Conservation (phyloP, 2,888 invertebrate genomes). For the Pemphredon lugubris region DNA sequence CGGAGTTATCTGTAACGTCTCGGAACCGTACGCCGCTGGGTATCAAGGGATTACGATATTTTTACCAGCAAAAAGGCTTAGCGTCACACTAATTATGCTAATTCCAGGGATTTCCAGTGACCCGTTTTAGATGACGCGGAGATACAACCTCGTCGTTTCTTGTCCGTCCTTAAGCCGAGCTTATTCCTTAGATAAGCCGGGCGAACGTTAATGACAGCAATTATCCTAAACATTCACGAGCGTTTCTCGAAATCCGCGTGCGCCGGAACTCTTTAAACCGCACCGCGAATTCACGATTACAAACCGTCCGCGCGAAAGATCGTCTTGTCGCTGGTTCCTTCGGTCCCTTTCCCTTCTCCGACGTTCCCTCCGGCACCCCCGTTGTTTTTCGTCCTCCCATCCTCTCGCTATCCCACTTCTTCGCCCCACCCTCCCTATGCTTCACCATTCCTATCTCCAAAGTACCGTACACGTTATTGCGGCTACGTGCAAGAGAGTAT, state of each 20-base stretch:
- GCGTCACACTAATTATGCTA: constrained; percentile 62
- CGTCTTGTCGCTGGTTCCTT: background rate
- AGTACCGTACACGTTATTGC: constrained; percentile 20
- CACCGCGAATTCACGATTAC: constrained; percentile 47
- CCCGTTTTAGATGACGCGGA: constrained; percentile 37
- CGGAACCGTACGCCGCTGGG: background rate
- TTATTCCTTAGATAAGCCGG: constrained; percentile 61
- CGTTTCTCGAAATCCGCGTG: constrained; percentile 38
- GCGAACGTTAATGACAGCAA: constrained; percentile 58
- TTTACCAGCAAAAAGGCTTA: constrained; percentile 28
- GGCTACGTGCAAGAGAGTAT: constrained; percentile 16
- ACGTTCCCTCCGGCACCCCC: too few relatives aligned
- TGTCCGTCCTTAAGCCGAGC: constrained; percentile 32
- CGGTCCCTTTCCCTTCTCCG: background rate
- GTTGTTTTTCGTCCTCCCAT: background rate
- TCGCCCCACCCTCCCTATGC: background rate
- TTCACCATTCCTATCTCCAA: too few relatives aligned
- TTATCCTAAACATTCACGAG: constrained; percentile 62
- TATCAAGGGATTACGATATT: constrained; percentile 35
- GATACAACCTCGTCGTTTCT: constrained; percentile 32
- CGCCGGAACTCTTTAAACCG: constrained; percentile 40
- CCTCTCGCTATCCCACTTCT: background rate
- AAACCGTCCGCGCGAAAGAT: background rate
- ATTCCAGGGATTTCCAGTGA: constrained; percentile 53
- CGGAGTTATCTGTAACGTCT: constrained; percentile 55